Percentiles rank a stretch among this genome's conserved stretches.
These are phyloP conservation scores for Diachasma alloeum DNA, from an alignment of 1,140 invertebrate genomes.

Conservation along the genomic window DNA sequence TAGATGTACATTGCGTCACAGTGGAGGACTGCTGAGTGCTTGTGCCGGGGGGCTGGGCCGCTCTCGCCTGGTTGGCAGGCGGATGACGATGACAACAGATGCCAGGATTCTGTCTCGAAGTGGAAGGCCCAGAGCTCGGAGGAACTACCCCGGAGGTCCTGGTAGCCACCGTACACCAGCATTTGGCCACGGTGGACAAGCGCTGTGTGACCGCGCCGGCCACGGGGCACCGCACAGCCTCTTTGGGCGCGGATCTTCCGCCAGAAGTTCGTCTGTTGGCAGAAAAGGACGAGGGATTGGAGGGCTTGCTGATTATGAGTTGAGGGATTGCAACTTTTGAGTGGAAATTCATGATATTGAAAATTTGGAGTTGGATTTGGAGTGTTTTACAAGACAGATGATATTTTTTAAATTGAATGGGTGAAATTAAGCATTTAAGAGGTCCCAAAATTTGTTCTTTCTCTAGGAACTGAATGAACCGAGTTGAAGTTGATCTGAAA, in stretches of 20 bases:
- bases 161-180: slow-evolving; percentile 90
- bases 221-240: slow-evolving; percentile 74
- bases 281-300: not conserved
- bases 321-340: no score
- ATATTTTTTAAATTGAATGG: no score
- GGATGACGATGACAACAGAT: slow-evolving; percentile 65
- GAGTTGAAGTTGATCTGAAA: no score
- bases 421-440: no score
- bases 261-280: slow-evolving; percentile 72
- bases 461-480: no score
- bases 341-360: no score
- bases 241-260: slow-evolving; percentile 70
- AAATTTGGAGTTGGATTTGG: no score
- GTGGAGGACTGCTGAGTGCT: slow-evolving; percentile 84
- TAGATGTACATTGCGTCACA: slow-evolving; percentile 85
- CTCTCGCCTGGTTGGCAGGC: slow-evolving; percentile 48
- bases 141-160: slow-evolving; percentile 85
- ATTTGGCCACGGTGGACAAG: slow-evolving; percentile 81
- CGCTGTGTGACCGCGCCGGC: slow-evolving; percentile 83
- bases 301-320: no score
- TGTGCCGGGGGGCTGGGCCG: slow-evolving; percentile 78
- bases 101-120: slow-evolving; percentile 84
- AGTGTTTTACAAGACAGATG: no score
- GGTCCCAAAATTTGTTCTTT: no score
- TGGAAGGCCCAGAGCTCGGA: slow-evolving; percentile 89